Evolutionary conservation across 2,797 vertebrate species (phyloP), one percentile per base, ranked within the genome.

Genomic region (Leucoraja ocellata): DNA sequence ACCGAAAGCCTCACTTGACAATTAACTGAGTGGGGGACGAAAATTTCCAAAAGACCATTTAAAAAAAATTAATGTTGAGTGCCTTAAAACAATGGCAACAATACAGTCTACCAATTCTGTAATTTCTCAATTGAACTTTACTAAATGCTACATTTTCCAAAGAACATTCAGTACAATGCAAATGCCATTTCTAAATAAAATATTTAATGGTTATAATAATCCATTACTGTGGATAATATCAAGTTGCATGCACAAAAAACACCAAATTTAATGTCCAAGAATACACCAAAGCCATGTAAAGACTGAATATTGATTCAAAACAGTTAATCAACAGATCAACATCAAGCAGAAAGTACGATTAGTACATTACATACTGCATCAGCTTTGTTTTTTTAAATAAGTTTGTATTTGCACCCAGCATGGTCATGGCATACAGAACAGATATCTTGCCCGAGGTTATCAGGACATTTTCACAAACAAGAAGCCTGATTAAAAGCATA

Each of bases 401-500:
- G n/a, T n/a, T n/a, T n/a, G n/a, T n/a, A n/a, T n/a, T n/a, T n/a
- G n/a, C n/a, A n/a, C n/a, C n/a, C n/a, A n/a, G n/a, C n/a, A n/a
- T 63, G n/a, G 14, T 28, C 28, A 68, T 36, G 63, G 14, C 61
- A 65, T 65, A 65, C 9, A 36, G 14, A 88, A n/a, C 28, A 21
- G 32, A 9, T n/a, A 65, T 32, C n/a, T 88, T 8, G 16, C n/a
- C 16, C 36, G 28, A 39, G 25, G 5, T 74, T 54, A 46, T 92
- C 73, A 92, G 11, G 71, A 58, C 32, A 91, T 32, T 18, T 91
- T 58, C 10, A 92, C 39, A 92, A 92, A 92, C 39, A 92, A 74
- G 32, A 76, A 86, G 61, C 36, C 28, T 93, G 76, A 32, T 18
- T 73, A 46, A 88, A 71, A 73, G 36, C 23, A 93, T 93, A 97